Evolutionary conservation across 2,888 invertebrate genomes (phyloP).

Genomic region (Priocnemis perturbator): DNA sequence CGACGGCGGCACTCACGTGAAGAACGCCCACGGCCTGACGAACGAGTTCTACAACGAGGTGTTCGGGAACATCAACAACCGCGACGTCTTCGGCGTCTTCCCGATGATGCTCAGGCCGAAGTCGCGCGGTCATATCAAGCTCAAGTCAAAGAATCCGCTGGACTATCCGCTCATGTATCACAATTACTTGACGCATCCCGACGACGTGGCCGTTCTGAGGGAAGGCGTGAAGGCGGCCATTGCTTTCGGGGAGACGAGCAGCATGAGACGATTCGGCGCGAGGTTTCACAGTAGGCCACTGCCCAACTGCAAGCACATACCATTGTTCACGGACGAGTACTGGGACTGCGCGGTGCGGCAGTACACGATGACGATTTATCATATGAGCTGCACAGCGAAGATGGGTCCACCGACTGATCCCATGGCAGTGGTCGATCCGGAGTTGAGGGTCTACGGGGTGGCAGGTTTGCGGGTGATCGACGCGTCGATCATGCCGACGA

Average conservation of each 20-base stretch:
- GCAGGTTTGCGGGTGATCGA: slow-evolving; percentile 89
- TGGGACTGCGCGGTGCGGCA: slow-evolving; percentile 92
- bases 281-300: slow-evolving; percentile 84
- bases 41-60: slow-evolving; percentile 89
- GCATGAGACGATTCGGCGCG: slow-evolving; percentile 87
- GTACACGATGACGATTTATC: slow-evolving; percentile 92
- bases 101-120: slow-evolving; percentile 94
- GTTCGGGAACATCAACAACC: slow-evolving; percentile 83
- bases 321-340: slow-evolving; percentile 87
- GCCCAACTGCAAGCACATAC: slow-evolving; percentile 89
- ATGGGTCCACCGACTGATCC: slow-evolving; percentile 89
- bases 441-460: slow-evolving; percentile 86
- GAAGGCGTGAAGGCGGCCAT: slow-evolving; percentile 92
- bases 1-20: slow-evolving; percentile 89
- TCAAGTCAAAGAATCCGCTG: slow-evolving; percentile 81
- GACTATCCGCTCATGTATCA: slow-evolving; percentile 92
- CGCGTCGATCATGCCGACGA: slow-evolving; percentile 91
- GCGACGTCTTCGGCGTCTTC: slow-evolving; percentile 88
- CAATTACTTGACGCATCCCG: slow-evolving; percentile 92
- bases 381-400: slow-evolving; percentile 89
- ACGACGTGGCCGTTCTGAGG: slow-evolving; percentile 88
- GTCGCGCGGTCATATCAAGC: slow-evolving; percentile 87
- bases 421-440: slow-evolving; percentile 88
- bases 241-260: slow-evolving; percentile 86
- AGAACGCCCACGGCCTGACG: slow-evolving; percentile 87